Evolutionary conservation across 2,888 invertebrate species (phyloP).

Genomic region (Deroplatys truncata): DNA sequence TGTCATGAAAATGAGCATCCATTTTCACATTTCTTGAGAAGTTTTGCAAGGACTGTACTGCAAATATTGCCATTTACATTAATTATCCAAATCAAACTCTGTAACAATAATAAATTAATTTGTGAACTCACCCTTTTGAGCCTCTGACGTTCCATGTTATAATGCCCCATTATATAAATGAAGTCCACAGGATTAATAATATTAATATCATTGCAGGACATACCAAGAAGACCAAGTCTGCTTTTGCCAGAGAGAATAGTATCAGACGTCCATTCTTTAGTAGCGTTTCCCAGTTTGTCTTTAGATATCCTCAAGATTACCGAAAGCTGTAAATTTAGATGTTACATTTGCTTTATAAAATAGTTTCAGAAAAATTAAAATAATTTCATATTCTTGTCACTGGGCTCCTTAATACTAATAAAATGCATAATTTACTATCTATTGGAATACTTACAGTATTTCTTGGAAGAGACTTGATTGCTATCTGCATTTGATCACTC

Average conservation of each 20-base stretch:
- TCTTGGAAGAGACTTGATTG: conserved; percentile 20
- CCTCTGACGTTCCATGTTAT: conserved; percentile 10
- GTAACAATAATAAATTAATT: no score
- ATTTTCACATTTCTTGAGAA: no score
- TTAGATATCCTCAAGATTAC: conserved; percentile 7
- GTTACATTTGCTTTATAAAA: neutral
- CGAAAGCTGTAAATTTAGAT: conserved; percentile 11
- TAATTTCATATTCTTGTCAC: neutral
- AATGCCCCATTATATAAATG: conserved; percentile 21
- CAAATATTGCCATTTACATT: no score
- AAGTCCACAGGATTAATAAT: conserved; percentile 23
- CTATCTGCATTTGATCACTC: neutral
- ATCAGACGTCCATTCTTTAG: conserved; percentile 12
- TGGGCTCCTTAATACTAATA: neutral
- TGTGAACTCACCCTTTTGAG: neutral
- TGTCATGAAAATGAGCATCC: no score
- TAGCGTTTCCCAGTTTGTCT: neutral
- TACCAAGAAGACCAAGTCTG: conserved; percentile 15
- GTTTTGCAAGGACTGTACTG: no score
- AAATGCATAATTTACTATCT: no score
- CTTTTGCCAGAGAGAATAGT: neutral
- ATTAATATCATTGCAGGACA: conserved; percentile 22
- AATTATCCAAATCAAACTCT: no score
- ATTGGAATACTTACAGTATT: conserved; percentile 15
- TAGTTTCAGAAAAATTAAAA: neutral